Evolutionary conservation across 1,140 invertebrate genomes (phyloP).

Genomic region (Thereuonema tuberculata): DNA sequence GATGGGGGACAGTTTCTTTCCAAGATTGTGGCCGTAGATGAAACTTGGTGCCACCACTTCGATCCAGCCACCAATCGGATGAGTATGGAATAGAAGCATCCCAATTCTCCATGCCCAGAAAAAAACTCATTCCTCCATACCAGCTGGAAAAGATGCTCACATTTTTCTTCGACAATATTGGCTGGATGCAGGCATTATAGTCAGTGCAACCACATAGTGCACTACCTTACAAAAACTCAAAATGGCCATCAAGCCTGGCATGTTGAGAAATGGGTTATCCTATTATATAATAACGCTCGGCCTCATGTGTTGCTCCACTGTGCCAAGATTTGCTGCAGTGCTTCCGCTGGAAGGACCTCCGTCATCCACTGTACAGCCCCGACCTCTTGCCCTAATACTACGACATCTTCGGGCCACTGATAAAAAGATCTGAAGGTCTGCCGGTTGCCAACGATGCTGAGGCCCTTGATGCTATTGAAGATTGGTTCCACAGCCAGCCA

Average conservation of each 20-base stretch:
- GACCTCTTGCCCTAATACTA: too few relatives aligned
- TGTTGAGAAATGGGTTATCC: background rate
- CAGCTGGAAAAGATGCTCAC: background rate
- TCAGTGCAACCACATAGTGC: background rate
- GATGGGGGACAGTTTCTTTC: background rate
- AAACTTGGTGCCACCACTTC: constrained; percentile 9
- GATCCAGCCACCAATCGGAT: constrained; percentile 4
- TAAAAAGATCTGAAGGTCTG: background rate
- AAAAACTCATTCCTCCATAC: background rate
- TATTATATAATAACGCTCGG: background rate
- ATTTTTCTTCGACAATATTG: background rate
- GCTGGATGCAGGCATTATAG: background rate
- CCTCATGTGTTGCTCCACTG: background rate
- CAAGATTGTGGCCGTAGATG: constrained; percentile 7
- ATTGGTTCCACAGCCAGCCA: background rate
- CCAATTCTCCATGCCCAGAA: too few relatives aligned
- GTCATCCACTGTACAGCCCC: background rate
- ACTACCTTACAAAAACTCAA: background rate
- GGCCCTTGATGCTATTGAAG: background rate
- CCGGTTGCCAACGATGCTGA: background rate
- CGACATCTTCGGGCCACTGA: background rate
- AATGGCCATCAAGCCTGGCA: background rate
- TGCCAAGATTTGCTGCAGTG: background rate
- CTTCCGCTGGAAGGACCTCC: background rate
- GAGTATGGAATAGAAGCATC: too few relatives aligned